Base-by-base conservation (phyloP, 2,888 invertebrate species). In the Sphinx pinastri region DNA sequence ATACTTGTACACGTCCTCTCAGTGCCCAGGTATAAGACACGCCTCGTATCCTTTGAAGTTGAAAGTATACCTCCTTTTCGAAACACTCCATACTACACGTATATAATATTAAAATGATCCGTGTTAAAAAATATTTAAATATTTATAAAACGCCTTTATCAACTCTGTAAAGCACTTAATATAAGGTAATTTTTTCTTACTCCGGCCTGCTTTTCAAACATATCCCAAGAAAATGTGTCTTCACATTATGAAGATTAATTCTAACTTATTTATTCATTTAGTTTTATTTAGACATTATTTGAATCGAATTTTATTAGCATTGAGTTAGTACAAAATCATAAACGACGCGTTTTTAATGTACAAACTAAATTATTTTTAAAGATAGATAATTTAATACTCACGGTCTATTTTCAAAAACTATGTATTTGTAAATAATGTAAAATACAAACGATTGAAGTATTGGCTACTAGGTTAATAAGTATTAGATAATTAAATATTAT, bases 351-450 rank as follows among this genome's bases (percentile, higher is more conserved):
- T 84, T 85, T 84, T 70, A 81, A 81, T 81, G 85, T 86, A 86
- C 87, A 87, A 87, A 87, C 71, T 67, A 58, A 63, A 71, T 68
- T 68, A 76, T 77, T 71, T 71, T 71, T 52, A 16, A 68, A 70
- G 68, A 63, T 69, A 69, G 67, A 31, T 13, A 73, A 38, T 38
- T 38, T 38, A 38, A 72, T 72, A 73, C 70, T 73, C 67, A 68
- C n/a, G 67, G 25, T 63, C 52, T 13, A 19, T 78, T 76, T 47
- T 47, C 45, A 77, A 75, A 77, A 78, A 75, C 75, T 77, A 72
- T 77, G 38, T 38, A 38, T 77, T 81, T 92, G 91, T 92, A 92
- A 89, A 92, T 91, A 92, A 84, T 88, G 85, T 89, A 87, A 81
- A 86, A 82, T 68, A 55, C 63, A 63, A 63, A 68, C 47, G 38